Evolutionary conservation across 1,140 invertebrate species (phyloP).

Genomic region (Neodiprion lecontei): DNA sequence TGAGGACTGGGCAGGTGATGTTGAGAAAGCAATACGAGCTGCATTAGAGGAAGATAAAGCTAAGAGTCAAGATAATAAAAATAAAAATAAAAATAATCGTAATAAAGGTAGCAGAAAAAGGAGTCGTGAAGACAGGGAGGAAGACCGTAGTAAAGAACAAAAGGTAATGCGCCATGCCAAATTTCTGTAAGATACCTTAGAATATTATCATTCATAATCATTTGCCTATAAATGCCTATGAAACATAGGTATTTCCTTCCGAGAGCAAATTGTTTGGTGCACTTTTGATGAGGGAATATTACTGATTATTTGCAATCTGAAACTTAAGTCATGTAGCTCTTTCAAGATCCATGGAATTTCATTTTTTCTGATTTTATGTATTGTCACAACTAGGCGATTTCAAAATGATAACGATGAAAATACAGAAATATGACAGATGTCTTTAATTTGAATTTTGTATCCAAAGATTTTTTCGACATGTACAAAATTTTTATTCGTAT

Average conservation of each 20-base stretch:
- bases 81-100: slow-evolving; percentile 57
- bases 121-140: slow-evolving; percentile 59
- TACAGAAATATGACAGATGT: too few relatives aligned
- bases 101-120: slow-evolving; percentile 51
- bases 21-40: slow-evolving; percentile 77
- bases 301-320: too few relatives aligned
- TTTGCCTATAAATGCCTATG: slow-evolving; percentile 12
- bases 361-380: slow-evolving; percentile 2
- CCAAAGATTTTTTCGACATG: too few relatives aligned
- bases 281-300: too few relatives aligned
- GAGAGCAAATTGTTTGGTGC: too few relatives aligned
- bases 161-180: slow-evolving; percentile 35
- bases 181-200: slow-evolving; percentile 14
- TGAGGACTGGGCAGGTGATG: slow-evolving; percentile 78
- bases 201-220: slow-evolving; percentile 7
- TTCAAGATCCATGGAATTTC: too few relatives aligned
- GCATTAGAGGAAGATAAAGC: slow-evolving; percentile 63
- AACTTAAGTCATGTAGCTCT: too few relatives aligned
- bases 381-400: slow-evolving; percentile 16
- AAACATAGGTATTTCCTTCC: neutral
- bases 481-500: slow-evolving; percentile 14
- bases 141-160: slow-evolving; percentile 58
- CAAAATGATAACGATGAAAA: too few relatives aligned
- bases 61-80: slow-evolving; percentile 63
- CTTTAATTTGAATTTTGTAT: too few relatives aligned